A percentile compares a stretch with the other conserved stretches of the same genome.
phyloP scores from a whole-genome alignment of 2,888 invertebrate species.

The Meandrusa payeni region DNA sequence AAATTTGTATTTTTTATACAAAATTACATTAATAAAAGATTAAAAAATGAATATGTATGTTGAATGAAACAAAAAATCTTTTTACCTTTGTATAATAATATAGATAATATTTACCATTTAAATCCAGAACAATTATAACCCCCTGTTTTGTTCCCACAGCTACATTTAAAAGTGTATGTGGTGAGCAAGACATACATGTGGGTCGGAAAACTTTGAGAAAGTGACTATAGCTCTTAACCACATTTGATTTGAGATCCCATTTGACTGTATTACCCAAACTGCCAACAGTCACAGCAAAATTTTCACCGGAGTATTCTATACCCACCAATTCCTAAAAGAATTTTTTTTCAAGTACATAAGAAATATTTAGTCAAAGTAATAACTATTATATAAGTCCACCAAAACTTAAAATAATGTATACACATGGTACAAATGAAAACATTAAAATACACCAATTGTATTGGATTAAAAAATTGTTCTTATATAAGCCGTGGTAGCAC shows the following conservation, averaged over 20 bases:
- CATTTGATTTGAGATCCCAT: conserved; percentile 77
- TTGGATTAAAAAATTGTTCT: too few relatives aligned
- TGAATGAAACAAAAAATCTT: too few relatives aligned
- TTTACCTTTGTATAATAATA: too few relatives aligned
- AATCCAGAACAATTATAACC: conserved; percentile 60
- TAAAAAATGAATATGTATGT: too few relatives aligned
- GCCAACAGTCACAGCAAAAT: conserved; percentile 71
- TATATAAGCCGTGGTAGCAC: too few relatives aligned
- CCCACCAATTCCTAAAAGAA: conserved; percentile 59
- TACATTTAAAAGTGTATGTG: conserved; percentile 50
- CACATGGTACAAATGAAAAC: too few relatives aligned
- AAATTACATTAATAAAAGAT: too few relatives aligned
- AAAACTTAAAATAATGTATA: too few relatives aligned
- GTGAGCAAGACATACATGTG: conserved; percentile 59
- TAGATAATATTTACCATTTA: conserved; percentile 53
- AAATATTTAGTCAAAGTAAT: too few relatives aligned
- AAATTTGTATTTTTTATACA: too few relatives aligned
- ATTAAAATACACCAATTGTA: too few relatives aligned
- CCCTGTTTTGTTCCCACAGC: conserved; percentile 74
- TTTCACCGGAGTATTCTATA: conserved; percentile 68
- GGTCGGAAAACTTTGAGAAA: conserved; percentile 54
- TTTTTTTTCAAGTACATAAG: conserved; percentile 1
- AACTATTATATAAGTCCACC: too few relatives aligned
- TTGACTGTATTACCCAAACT: conserved; percentile 65
- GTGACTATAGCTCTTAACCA: conserved; percentile 51